Conservation (phyloP, 2,113 vertebrate genomes). For the Sinocyclocheilus anshuiensis region DNA sequence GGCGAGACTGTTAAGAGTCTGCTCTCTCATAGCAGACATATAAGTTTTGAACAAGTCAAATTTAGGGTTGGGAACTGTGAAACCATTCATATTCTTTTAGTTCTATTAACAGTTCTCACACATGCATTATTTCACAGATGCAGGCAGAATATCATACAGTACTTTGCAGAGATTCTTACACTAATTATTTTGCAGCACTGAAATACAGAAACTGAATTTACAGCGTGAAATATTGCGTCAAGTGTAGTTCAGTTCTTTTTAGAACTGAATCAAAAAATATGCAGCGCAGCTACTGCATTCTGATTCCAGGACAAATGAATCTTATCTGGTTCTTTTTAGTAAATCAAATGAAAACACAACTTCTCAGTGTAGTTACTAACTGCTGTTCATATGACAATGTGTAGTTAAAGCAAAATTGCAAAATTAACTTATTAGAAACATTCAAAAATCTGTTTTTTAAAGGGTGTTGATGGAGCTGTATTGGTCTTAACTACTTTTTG, state of each 20-base stretch:
- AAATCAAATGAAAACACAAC: background rate
- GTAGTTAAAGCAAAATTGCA: background rate
- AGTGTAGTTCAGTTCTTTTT: background rate
- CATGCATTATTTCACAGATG: background rate
- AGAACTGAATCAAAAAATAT: background rate
- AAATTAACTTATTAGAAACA: too few species aligned
- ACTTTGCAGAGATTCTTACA: background rate
- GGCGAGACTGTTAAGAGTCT: background rate
- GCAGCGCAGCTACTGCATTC: too few species aligned
- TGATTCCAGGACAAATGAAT: too few species aligned
- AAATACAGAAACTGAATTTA: background rate
- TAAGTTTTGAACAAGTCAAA: background rate
- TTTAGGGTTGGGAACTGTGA: background rate
- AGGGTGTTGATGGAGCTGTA: too few species aligned
- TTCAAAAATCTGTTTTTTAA: too few species aligned
- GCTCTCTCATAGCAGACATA: background rate
- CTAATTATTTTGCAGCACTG: background rate
- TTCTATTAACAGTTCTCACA: background rate
- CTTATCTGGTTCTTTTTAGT: background rate
- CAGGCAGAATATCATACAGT: too few species aligned
- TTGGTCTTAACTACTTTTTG: too few species aligned
- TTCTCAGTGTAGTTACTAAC: background rate
- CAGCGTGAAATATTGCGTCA: background rate
- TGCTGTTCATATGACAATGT: background rate
- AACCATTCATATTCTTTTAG: background rate